phyloP scores from a whole-genome alignment of 2,113 vertebrate species.

The Anolis sagrei region DNA sequence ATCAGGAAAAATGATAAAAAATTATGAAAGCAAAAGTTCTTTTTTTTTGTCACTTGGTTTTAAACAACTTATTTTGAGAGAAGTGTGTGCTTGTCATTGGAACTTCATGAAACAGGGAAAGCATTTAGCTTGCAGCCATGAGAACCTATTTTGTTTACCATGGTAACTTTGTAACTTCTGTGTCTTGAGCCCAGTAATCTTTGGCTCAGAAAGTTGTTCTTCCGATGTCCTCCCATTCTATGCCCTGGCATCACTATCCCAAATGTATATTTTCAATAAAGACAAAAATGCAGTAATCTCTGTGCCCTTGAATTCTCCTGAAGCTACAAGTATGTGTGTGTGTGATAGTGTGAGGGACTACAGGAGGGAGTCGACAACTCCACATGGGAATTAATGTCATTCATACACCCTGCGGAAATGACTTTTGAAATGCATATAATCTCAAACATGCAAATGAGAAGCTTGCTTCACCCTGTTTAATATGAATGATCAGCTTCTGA shows the following conservation, averaged over 20 bases:
- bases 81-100: not conserved
- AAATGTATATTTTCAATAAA: not conserved
- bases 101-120: not conserved
- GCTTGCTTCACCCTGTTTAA: slow-evolving; percentile 99
- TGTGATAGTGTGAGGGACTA: slow-evolving; percentile 81
- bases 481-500: slow-evolving; percentile 98
- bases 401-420: slow-evolving; percentile 98
- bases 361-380: slow-evolving; percentile 79
- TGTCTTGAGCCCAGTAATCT: not conserved
- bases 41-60: not conserved
- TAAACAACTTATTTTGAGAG: not conserved
- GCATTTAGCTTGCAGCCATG: not conserved
- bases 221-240: not conserved
- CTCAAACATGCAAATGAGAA: slow-evolving; percentile 99
- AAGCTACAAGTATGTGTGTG: slow-evolving; percentile 31
- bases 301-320: slow-evolving; percentile 52
- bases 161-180: not conserved
- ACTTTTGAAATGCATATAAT: slow-evolving; percentile 99
- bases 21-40: not conserved
- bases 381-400: slow-evolving; percentile 95
- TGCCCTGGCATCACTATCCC: not conserved
- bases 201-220: not conserved
- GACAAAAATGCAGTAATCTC: not conserved
- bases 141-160: not conserved
- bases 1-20: not conserved